Evolutionary conservation across 2,113 vertebrate species (phyloP), one percentile per base, ranked within the genome.

Genomic region (Rhinogobius similis): DNA sequence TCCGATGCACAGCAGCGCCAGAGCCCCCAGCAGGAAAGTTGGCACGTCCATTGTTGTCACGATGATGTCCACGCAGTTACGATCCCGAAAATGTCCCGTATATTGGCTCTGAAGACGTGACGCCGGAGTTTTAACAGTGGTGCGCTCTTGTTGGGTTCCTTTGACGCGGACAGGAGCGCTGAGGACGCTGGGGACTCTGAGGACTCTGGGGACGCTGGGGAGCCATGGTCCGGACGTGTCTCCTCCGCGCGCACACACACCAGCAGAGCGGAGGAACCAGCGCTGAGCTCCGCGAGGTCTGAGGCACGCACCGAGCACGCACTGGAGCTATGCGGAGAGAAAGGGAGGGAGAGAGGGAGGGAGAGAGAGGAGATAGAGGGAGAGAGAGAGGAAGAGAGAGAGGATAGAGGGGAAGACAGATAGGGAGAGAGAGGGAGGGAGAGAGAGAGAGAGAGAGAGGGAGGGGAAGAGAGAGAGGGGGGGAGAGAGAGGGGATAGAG

Each of bases 41-140:
- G 72, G 29, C 68, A 71, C 79, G 77, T 90, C 90, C 92, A 93
- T 93, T 69, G 56, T 93, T 69, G 56, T 61, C 29, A 32, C 14
- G 26, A 10, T 24, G 50, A 2, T 21, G 24, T 55, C 53, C 53
- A 27, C 53, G 53, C 53, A 27, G 29, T 32, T 36, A 61, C 14
- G 32, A 36, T 32, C 27, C 56, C 8, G 26, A 36, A 32, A 36
- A 32, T 36, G 26, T 32, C 3, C 27, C 7, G 27, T 27, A 9
- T 10, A 1, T 52, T 4, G 55, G 4, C 9, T 5, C 8, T 29
- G 14, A 18, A 20, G 26, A 58, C 14, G 55, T 5, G 52, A 24
- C 24, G 26, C 55, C 55, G 26, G 56, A 11, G 56, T 82, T 79
- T 41, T 41, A 12, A 12, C 27, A 80, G 67, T 69, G 77, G 67